Evolutionary conservation across 2,113 vertebrate genomes (phyloP).

Genomic region (Solenodon paradoxus): DNA sequence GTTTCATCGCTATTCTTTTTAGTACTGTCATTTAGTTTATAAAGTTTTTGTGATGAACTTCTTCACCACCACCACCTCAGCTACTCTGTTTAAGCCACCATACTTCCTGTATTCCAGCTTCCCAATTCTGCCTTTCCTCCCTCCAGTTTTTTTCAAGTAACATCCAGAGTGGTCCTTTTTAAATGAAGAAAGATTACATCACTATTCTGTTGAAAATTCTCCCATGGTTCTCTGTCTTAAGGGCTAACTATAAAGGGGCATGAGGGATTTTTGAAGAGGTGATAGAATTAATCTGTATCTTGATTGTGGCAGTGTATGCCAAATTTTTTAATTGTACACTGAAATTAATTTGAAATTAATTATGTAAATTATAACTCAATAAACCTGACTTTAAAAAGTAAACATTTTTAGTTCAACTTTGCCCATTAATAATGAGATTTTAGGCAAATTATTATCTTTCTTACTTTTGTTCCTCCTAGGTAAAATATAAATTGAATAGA

Average conservation of each 20-base stretch:
- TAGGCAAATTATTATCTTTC: conserved; percentile 2
- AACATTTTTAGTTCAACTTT: background rate
- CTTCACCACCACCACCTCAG: background rate
- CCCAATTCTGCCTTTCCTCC: background rate
- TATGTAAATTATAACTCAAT: conserved; percentile 20
- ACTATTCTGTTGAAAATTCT: background rate
- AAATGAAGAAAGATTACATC: background rate
- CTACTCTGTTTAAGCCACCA: background rate
- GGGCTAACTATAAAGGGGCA: background rate
- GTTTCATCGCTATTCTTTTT: conserved; percentile 10
- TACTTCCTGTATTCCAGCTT: background rate
- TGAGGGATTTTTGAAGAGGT: background rate
- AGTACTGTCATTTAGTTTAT: background rate
- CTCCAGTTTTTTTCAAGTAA: background rate
- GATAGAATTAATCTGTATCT: background rate
- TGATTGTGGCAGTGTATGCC: background rate
- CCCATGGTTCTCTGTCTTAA: background rate
- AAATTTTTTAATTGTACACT: no score
- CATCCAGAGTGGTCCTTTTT: background rate
- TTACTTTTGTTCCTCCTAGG: background rate
- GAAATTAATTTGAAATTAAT: no score
- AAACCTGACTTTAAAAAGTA: background rate
- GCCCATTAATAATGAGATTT: background rate
- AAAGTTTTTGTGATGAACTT: background rate
- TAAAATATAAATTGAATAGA: conserved; percentile 18